Percentiles rank a stretch among this genome's conserved stretches.
Conservation (phyloP, 2,888 invertebrate species). For the Epinotia demarniana region DNA sequence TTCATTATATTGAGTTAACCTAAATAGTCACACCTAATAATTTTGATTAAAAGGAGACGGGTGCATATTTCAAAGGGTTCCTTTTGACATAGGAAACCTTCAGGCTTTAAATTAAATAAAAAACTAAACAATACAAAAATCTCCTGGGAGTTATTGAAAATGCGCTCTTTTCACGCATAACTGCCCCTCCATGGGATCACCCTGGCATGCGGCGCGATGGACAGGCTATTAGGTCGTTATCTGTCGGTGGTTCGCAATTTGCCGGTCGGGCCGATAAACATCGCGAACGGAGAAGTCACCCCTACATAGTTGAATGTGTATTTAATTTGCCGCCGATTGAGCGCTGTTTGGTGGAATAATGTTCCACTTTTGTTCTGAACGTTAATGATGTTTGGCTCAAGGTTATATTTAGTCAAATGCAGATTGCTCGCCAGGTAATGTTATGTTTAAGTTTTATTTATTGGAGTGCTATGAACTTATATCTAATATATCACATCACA, state of each 20-base stretch:
- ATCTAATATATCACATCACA: too few species aligned
- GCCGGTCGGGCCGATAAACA: conserved; percentile 37
- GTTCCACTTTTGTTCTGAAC: neutral
- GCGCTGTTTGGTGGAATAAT: conserved; percentile 19
- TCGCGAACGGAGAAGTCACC: conserved; percentile 4
- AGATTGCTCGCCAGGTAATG: too few species aligned
- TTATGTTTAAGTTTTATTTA: too few species aligned
- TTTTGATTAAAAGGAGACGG: neutral
- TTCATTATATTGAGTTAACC: too few species aligned
- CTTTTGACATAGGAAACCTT: neutral
- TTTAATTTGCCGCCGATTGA: conserved; percentile 33
- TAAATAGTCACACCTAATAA: too few species aligned
- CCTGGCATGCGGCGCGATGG: neutral
- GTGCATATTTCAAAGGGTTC: neutral
- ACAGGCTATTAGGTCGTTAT: conserved; percentile 37
- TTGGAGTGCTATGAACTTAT: too few species aligned
- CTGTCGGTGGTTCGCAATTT: conserved; percentile 37
- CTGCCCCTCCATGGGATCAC: neutral
- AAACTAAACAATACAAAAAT: conserved; percentile 11
- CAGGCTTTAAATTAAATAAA: conserved; percentile 6
- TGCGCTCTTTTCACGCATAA: conserved; percentile 19
- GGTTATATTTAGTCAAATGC: neutral
- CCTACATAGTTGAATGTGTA: conserved; percentile 21
- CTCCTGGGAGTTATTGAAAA: neutral
- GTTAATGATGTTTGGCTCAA: neutral